A percentile compares a stretch with the other conserved stretches of the same genome.
Evolutionary conservation across 1,140 invertebrate species (phyloP).

Genomic region (Atta cephalotes): DNA sequence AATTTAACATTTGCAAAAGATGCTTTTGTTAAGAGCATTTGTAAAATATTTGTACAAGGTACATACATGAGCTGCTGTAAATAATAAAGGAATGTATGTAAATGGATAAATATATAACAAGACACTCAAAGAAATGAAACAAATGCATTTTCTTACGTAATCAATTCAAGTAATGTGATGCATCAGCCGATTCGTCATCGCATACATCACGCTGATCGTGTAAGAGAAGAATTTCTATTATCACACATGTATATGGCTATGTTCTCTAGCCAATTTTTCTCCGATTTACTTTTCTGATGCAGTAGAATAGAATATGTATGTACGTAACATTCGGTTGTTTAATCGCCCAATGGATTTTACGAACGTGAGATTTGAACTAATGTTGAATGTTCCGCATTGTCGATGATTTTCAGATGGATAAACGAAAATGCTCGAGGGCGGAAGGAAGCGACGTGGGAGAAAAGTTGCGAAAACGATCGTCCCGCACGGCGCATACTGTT

Average conservation of each 20-base stretch:
- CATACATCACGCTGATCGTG: slow-evolving; percentile 21
- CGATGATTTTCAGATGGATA: slow-evolving; percentile 33
- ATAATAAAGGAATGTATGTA: slow-evolving; percentile 4
- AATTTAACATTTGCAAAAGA: no score
- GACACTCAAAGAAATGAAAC: slow-evolving; percentile 31
- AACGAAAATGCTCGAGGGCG: slow-evolving; percentile 3
- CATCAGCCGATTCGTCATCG: slow-evolving; percentile 42
- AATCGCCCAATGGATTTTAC: slow-evolving; percentile 13
- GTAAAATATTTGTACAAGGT: not conserved
- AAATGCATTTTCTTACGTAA: slow-evolving; percentile 25
- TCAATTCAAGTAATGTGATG: slow-evolving; percentile 28
- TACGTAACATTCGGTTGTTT: not conserved
- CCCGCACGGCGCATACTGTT: slow-evolving; percentile 67
- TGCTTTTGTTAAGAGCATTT: no score
- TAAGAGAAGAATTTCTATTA: slow-evolving; percentile 19
- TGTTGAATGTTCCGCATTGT: slow-evolving; percentile 23
- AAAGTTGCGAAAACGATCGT: slow-evolving; percentile 50
- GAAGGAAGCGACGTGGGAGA: slow-evolving; percentile 7
- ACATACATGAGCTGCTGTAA: not conserved
- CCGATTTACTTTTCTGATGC: not conserved
- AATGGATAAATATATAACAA: not conserved
- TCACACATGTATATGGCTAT: not conserved
- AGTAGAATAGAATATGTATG: not conserved
- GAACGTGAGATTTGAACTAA: slow-evolving; percentile 15
- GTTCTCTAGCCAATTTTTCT: not conserved